Percentiles rank a stretch among this genome's conserved stretches.
Evolutionary conservation across 2,888 invertebrate species (phyloP).

Genomic region (Sphecodes monilicornis): DNA sequence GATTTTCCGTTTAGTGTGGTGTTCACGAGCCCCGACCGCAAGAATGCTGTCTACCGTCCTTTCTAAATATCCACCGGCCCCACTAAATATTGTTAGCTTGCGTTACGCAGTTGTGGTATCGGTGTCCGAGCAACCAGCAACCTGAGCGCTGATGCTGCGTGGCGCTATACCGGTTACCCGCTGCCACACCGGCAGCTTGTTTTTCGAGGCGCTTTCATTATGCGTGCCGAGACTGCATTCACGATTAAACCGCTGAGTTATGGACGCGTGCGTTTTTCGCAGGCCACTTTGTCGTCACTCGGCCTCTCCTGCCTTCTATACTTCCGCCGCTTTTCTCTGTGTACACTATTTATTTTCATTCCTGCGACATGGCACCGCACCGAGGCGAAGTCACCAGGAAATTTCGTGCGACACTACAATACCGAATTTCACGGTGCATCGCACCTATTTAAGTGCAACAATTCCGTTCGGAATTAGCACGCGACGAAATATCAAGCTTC

Average conservation of each 20-base stretch:
- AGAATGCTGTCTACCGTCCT: conserved; percentile 78
- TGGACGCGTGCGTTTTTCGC: conserved; percentile 81
- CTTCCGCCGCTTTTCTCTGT: conserved; percentile 9
- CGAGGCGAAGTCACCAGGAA: conserved; percentile 26
- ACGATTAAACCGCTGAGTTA: conserved; percentile 83
- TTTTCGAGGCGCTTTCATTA: conserved; percentile 82
- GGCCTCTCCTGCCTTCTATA: conserved; percentile 43
- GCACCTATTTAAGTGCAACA: conserved; percentile 9
- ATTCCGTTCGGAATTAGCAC: conserved; percentile 12
- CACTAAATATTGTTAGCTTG: conserved; percentile 67
- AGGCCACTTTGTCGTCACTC: conserved; percentile 72
- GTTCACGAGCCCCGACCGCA: conserved; percentile 81
- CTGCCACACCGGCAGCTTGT: conserved; percentile 64
- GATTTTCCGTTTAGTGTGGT: conserved; percentile 49
- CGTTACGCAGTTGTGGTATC: conserved; percentile 56
- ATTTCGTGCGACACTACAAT: conserved; percentile 44
- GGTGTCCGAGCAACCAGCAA: conserved; percentile 41
- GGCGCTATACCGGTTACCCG: conserved; percentile 8
- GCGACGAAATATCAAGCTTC: background rate
- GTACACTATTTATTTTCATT: conserved; percentile 56
- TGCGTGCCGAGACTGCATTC: conserved; percentile 76
- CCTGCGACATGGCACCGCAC: conserved; percentile 23
- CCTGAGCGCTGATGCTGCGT: conserved; percentile 27
- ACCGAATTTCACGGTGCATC: conserved; percentile 42
- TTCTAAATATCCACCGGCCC: conserved; percentile 41